Conservation (phyloP, 2,888 invertebrate genomes). For the Drosophila testacea region DNA sequence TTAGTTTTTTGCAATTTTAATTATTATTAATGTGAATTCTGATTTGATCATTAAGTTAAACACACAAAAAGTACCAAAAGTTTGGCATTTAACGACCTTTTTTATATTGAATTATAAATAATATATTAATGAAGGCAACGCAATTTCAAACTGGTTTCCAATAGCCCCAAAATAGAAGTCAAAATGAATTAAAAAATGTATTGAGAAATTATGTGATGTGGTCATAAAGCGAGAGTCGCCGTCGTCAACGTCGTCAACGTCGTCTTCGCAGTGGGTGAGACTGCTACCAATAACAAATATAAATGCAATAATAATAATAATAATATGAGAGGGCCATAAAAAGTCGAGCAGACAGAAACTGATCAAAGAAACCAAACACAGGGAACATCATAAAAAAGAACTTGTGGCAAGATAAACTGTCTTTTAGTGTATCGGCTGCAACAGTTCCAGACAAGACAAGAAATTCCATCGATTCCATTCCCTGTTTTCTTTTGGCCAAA, state of each 20-base stretch:
- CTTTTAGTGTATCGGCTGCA: slow-evolving; percentile 13
- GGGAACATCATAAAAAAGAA: slow-evolving; percentile 18
- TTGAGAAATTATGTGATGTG: slow-evolving; percentile 69
- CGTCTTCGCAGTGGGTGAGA: slow-evolving; percentile 9
- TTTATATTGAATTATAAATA: slow-evolving; percentile 35
- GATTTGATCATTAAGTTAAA: slow-evolving; percentile 7
- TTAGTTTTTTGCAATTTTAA: background rate
- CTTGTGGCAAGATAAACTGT: slow-evolving; percentile 15
- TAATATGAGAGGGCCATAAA: slow-evolving; percentile 38
- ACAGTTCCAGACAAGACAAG: slow-evolving; percentile 7
- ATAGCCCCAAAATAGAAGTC: slow-evolving; percentile 20
- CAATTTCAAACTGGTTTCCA: slow-evolving; percentile 49
- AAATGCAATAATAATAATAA: slow-evolving; percentile 62
- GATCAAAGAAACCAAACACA: slow-evolving; percentile 22
- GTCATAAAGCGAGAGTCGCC: slow-evolving; percentile 52
- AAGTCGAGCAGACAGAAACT: slow-evolving; percentile 15
- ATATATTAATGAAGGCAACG: slow-evolving; percentile 39
- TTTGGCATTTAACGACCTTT: slow-evolving; percentile 67
- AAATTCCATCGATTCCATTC: background rate
- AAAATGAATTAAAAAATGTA: slow-evolving; percentile 59
- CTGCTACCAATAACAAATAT: slow-evolving; percentile 59
- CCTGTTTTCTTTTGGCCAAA: background rate
- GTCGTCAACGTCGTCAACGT: background rate
- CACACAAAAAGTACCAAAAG: slow-evolving; percentile 21
- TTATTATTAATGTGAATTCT: slow-evolving; percentile 10